Evolutionary conservation across 1,140 invertebrate species (phyloP).

Genomic region (Asobara japonica): DNA sequence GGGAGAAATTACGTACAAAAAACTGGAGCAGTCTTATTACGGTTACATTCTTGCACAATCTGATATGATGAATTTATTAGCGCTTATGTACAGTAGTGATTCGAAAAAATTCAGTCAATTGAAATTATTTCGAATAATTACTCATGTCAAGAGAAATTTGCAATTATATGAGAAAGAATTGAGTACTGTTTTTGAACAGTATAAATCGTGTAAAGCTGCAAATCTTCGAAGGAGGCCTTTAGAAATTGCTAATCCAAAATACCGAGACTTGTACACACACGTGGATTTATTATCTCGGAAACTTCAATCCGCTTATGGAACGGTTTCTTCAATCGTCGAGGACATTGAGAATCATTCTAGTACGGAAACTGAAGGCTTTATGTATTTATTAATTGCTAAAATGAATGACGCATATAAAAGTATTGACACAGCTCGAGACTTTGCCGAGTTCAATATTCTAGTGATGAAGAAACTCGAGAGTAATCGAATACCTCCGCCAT

Average conservation of each 20-base stretch:
- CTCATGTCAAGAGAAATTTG: slow-evolving; percentile 39
- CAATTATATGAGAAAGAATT: slow-evolving; percentile 42
- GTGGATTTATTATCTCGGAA: slow-evolving; percentile 57
- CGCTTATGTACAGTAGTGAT: slow-evolving; percentile 44
- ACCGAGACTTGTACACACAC: slow-evolving; percentile 57
- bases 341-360: slow-evolving; percentile 47
- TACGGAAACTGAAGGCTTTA: slow-evolving; percentile 34
- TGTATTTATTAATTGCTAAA: slow-evolving; percentile 41
- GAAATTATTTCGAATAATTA: slow-evolving; percentile 42
- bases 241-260: slow-evolving; percentile 48
- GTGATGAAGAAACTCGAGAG: slow-evolving; percentile 40
- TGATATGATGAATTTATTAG: slow-evolving; percentile 55
- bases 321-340: slow-evolving; percentile 49
- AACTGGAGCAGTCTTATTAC: slow-evolving; percentile 55
- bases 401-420: slow-evolving; percentile 52
- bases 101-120: slow-evolving; percentile 36
- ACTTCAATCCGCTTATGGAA: slow-evolving; percentile 51
- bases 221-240: slow-evolving; percentile 43
- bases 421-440: slow-evolving; percentile 54
- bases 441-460: slow-evolving; percentile 54
- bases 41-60: slow-evolving; percentile 58
- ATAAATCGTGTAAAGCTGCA: slow-evolving; percentile 43
- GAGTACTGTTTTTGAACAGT: slow-evolving; percentile 42
- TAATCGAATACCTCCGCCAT: not conserved
- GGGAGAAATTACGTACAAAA: slow-evolving; percentile 52